phyloP scores from a whole-genome alignment of 2,797 vertebrate genomes.

The Glyptemys insculpta region DNA sequence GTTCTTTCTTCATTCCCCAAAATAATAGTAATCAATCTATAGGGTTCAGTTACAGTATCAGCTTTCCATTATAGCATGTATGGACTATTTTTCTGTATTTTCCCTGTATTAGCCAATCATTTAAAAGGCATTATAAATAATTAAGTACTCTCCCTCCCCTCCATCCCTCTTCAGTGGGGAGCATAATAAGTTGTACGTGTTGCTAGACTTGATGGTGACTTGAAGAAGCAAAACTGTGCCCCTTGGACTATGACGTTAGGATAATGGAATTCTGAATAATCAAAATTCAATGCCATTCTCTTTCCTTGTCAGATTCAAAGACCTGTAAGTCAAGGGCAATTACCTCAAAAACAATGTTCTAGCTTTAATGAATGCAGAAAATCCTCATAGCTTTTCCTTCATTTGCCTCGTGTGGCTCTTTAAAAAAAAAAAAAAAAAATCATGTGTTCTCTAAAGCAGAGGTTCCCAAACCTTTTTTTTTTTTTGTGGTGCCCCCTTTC shows the following conservation, averaged over 20 bases:
- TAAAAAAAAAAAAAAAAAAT: not conserved
- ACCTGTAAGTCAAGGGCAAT: not conserved
- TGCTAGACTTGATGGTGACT: not conserved
- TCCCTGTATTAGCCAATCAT: not conserved
- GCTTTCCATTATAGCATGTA: not conserved
- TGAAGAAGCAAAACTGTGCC: not conserved
- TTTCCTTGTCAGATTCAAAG: not conserved
- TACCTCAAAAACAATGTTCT: not conserved
- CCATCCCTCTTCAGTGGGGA: not conserved
- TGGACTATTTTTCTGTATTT: not conserved
- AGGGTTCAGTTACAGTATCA: not conserved
- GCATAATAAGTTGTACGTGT: not conserved
- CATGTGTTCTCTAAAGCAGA: not conserved
- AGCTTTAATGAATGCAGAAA: not conserved
- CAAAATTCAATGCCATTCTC: not conserved
- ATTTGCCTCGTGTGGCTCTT: not conserved
- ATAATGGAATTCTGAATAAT: slow-evolving; percentile 15
- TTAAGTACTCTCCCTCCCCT: not conserved
- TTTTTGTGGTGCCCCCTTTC: not conserved
- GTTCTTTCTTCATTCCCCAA: not conserved
- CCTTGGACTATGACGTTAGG: not conserved
- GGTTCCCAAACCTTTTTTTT: not conserved
- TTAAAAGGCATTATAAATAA: not conserved
- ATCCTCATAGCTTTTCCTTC: not conserved
- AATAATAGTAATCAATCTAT: not conserved